Base-by-base conservation (phyloP, 2,888 invertebrate genomes). In the Chrysotoxum bicinctum region DNA sequence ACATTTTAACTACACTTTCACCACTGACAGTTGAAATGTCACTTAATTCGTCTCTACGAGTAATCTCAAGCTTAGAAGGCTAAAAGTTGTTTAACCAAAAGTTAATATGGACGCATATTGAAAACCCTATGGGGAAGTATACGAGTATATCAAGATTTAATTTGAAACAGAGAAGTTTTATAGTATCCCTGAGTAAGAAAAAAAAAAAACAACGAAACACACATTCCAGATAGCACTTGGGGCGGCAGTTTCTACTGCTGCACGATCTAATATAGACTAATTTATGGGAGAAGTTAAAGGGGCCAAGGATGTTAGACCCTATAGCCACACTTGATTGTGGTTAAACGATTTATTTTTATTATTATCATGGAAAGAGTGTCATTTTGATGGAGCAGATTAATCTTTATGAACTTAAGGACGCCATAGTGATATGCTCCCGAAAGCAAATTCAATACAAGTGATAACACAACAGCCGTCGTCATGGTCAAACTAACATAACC, bases 291-390 rank as follows among this genome's bases (percentile, higher is more conserved):
- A 66, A 66, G 48, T 66, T 66, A 14, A 35, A 19, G 32, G n/a
- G 16, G 21, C 3, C 14, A 19, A 43, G 21, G 26, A 73, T 43
- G 62, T 52, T 73, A 40, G 26, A 30, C 60, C 26, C 7, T 26
- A 26, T 26, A 7, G 52, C 16, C 16, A 43, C 19, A 62, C 52
- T 37, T 52, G 52, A 52, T 40, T 62, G 26, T 50, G 48, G 66
- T 66, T 48, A 66, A 66, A 66, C 48, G 66, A 66, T 66, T 66
- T 48, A 50, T 66, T 50, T 64, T 66, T 66, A 66, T 48, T 66
- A 32, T 9, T 19, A 35, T 48, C 14, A 45, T 30, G 45, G 48
- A 21, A 19, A 50, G 21, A 50, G 66, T 21, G 19, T 62, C 8
- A 45, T 66, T 48, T 32, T 35, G 66, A 48, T 48, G 48, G 21